Base-by-base conservation (phyloP, 1,140 invertebrate species). In the Drosophila kanapiae region DNA sequence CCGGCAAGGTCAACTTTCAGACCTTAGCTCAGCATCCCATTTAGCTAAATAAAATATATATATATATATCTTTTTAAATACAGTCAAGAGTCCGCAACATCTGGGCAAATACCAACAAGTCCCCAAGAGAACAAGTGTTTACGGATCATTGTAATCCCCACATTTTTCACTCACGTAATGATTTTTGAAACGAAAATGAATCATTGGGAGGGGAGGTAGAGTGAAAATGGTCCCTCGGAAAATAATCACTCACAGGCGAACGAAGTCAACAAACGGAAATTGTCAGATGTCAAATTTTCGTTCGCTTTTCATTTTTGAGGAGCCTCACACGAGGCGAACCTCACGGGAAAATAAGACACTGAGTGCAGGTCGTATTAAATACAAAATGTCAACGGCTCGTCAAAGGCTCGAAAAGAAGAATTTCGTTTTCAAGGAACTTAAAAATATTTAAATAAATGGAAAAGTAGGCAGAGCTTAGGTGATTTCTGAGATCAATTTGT, bases 241-340 rank as follows among this genome's bases (percentile, higher is more conserved):
- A 82, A 87, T 18, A 58, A 65, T 68, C 57, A 54, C 70, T 75
- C 58, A 74, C 49, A 75, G 37, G 16, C 38, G 38, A 57, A 33
- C 38, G 42, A 59, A 61, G 64, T 70, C 76, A 71, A 84, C 84
- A 88, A 78, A 88, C 81, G 84, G 80, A 90, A 87, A 88, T 87
- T 87, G 84, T 87, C 84, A 87, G 68, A 65, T 90, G 84, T 87
- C 84, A 87, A 88, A 90, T 90, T 71, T 78, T 70, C 74, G 42
- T 60, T 68, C 9, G 64, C 29, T 47, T 69, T 74, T 74, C 45
- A 72, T 71, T 59, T 72, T 35, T 37, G 67, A 72, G 43, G 53
- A 59, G 69, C 43, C 67, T 67, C 47, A 69, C 65, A 67, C 67
- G 47, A 70, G 67, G 38, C 29, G 10, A 63, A 63, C 16, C 40